A percentile compares a stretch with the other conserved stretches of the same genome.
These are phyloP conservation scores for Bujurquina vittata DNA, from an alignment of 2,113 vertebrate genomes.

Conservation along the genomic window DNA sequence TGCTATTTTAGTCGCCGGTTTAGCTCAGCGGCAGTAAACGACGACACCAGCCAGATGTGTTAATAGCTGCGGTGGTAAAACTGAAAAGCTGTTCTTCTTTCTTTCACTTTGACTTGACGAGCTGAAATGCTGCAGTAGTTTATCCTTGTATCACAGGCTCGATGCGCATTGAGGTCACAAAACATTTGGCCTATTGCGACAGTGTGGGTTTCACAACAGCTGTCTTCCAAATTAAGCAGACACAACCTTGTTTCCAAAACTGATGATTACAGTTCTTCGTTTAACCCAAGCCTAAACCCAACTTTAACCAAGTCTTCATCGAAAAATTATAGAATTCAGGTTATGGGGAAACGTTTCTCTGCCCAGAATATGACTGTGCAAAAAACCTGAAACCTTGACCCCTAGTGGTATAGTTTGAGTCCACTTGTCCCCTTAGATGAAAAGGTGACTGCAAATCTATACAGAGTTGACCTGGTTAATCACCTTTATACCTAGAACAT, in stretches of 20 bases:
- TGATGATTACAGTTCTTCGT: background rate
- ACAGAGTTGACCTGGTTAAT: too few relatives aligned
- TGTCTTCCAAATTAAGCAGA: background rate
- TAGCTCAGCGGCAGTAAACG: background rate
- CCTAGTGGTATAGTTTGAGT: background rate
- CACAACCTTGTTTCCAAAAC: background rate
- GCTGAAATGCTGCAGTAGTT: background rate
- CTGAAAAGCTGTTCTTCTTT: background rate
- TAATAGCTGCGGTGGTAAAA: constrained; percentile 12
- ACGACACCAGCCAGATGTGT: background rate
- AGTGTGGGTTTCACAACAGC: constrained; percentile 31
- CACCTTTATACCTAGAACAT: too few relatives aligned
- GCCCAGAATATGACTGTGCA: background rate
- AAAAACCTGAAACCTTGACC: background rate
- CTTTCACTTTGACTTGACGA: background rate
- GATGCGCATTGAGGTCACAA: background rate
- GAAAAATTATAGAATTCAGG: background rate
- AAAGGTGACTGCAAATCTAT: too few relatives aligned
- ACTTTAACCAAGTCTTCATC: background rate
- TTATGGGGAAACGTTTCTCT: background rate
- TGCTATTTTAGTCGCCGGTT: constrained; percentile 4
- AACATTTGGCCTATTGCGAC: background rate
- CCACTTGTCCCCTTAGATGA: too few relatives aligned
- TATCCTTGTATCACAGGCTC: background rate
- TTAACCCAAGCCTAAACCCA: background rate